phyloP scores from a whole-genome alignment of 2,888 invertebrate genomes.

The Tipula vernalis region DNA sequence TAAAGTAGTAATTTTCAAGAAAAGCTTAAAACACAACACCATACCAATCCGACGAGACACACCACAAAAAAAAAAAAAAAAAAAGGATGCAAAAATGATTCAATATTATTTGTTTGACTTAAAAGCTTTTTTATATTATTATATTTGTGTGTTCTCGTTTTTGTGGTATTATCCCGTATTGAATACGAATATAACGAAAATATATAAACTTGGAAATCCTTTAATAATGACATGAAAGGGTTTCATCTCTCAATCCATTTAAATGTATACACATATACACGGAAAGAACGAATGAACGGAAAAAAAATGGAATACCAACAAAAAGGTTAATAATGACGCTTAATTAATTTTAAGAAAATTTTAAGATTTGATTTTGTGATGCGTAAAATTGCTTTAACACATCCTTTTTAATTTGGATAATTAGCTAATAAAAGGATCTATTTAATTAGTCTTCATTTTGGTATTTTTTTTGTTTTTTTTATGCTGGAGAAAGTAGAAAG shows the following conservation, averaged over 20 bases:
- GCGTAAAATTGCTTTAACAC: not conserved
- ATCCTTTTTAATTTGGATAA: not conserved
- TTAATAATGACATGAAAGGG: constrained; percentile 4
- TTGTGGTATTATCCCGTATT: not conserved
- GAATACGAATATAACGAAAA: not conserved
- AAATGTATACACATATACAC: not conserved
- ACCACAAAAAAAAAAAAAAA: not conserved
- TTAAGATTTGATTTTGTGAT: not conserved
- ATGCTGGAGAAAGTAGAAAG: not conserved
- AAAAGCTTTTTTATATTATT: not conserved
- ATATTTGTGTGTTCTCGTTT: not conserved
- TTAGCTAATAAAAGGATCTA: not conserved
- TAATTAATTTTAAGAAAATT: not conserved
- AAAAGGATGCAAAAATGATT: not conserved
- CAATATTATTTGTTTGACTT: not conserved
- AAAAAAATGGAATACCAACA: not conserved
- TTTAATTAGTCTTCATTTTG: not conserved
- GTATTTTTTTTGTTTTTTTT: not conserved
- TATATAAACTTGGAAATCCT: not conserved
- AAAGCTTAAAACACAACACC: not conserved
- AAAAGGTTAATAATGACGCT: not conserved
- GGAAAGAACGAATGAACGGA: not conserved
- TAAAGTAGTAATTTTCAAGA: not conserved
- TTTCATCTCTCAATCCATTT: not conserved
- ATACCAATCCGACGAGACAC: not conserved